These are phyloP conservation scores for Caenorhabditis afra DNA, from an alignment of 2,888 invertebrate species.

Conservation along the genomic window DNA sequence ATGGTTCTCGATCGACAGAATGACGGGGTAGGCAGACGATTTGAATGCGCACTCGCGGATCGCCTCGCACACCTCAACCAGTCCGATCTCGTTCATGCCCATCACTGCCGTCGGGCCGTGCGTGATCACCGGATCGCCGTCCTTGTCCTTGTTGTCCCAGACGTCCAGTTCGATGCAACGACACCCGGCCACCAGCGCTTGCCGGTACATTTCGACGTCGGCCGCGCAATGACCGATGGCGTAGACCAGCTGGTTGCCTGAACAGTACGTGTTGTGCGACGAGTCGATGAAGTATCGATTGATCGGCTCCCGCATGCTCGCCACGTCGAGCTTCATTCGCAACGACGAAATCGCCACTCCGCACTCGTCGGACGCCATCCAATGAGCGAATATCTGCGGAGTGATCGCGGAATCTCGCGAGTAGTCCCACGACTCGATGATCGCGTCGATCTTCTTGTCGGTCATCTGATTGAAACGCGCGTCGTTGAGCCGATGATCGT, in stretches of 20 bases:
- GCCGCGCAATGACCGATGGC: conserved; percentile 82
- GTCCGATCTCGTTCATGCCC: conserved; percentile 71
- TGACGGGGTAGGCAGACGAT: conserved; percentile 96
- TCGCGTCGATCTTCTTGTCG: conserved; percentile 44
- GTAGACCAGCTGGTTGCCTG: conserved; percentile 61
- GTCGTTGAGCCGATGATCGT: conserved; percentile 97
- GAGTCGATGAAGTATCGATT: conserved; percentile 75
- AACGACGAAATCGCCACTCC: conserved; percentile 92
- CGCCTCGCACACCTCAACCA: conserved; percentile 91
- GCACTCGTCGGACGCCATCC: conserved; percentile 99
- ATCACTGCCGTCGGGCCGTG: conserved; percentile 86
- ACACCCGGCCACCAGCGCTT: conserved; percentile 93
- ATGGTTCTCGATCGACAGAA: conserved; percentile 98
- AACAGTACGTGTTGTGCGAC: conserved; percentile 76
- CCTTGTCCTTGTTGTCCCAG: conserved; percentile 92
- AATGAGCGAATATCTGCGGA: conserved; percentile 95
- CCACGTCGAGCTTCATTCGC: conserved; percentile 83
- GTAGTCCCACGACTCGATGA: conserved; percentile 31
- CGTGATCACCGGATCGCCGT: conserved; percentile 93
- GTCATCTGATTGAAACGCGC: conserved; percentile 83
- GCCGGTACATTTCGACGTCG: conserved; percentile 97
- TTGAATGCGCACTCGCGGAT: conserved; percentile 98
- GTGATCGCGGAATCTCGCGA: conserved; percentile 84
- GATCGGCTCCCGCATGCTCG: conserved; percentile 73
- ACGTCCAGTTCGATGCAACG: conserved; percentile 98